Evolutionary conservation across 2,797 vertebrate genomes (phyloP).

Genomic region (Gobio occitaniae): DNA sequence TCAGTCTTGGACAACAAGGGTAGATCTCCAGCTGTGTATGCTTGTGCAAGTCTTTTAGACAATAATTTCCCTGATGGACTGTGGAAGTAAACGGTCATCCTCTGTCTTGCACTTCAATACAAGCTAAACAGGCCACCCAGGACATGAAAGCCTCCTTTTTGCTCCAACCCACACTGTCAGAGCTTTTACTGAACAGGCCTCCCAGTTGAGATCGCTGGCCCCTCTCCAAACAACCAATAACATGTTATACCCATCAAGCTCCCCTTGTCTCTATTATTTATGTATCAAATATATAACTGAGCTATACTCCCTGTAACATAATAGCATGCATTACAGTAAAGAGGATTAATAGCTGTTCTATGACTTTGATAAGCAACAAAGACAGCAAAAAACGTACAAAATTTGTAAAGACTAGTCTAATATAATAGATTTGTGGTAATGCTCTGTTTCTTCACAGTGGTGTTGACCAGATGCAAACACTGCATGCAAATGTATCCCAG

Average conservation of each 20-base stretch:
- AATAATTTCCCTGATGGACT: slow-evolving; percentile 36
- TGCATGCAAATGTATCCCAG: slow-evolving; percentile 9
- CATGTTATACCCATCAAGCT: slow-evolving; percentile 27
- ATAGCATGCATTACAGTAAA: slow-evolving; percentile 37
- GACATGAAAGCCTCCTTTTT: slow-evolving; percentile 38
- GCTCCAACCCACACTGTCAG: slow-evolving; percentile 1
- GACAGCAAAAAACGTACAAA: slow-evolving; percentile 6
- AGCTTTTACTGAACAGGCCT: slow-evolving; percentile 38
- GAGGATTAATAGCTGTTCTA: slow-evolving; percentile 22
- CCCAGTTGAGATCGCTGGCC: slow-evolving; percentile 24
- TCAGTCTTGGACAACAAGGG: slow-evolving; percentile 25
- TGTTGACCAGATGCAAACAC: background rate
- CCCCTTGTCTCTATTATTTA: slow-evolving; percentile 36
- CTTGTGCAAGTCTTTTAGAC: slow-evolving; percentile 42
- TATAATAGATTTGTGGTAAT: slow-evolving; percentile 1
- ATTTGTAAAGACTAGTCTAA: background rate
- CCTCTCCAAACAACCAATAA: slow-evolving; percentile 41
- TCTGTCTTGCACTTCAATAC: slow-evolving; percentile 23
- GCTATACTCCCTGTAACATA: slow-evolving; percentile 34
- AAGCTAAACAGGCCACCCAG: slow-evolving; percentile 51
- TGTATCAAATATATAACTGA: slow-evolving; percentile 40
- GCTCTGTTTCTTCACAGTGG: slow-evolving; percentile 6
- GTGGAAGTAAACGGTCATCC: slow-evolving; percentile 16
- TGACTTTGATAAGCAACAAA: slow-evolving; percentile 28
- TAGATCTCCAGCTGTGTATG: slow-evolving; percentile 48